These are phyloP conservation scores for Platichthys stellatus DNA, from an alignment of 2,113 vertebrate genomes.

Conservation along the genomic window DNA sequence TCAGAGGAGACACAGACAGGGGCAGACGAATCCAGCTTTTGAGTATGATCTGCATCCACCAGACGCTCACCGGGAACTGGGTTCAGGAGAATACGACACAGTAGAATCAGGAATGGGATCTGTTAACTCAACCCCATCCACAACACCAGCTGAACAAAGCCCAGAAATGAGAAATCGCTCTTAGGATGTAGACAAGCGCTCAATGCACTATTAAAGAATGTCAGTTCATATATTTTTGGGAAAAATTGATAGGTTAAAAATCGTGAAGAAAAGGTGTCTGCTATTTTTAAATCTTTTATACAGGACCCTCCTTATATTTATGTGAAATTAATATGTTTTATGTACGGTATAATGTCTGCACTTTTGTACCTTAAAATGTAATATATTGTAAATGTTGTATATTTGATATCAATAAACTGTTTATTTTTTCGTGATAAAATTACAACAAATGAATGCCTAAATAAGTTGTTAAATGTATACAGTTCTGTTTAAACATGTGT, in stretches of 20 bases:
- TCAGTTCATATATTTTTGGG: background rate
- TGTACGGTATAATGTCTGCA: background rate
- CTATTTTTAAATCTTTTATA: background rate
- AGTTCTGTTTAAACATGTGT: conserved; percentile 4
- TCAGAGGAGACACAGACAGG: conserved; percentile 75
- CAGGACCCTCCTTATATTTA: background rate
- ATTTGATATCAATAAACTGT: background rate
- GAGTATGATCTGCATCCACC: conserved; percentile 60
- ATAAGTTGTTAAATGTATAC: background rate
- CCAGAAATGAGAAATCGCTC: conserved; percentile 16
- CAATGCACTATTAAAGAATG: background rate
- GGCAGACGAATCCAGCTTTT: conserved; percentile 75
- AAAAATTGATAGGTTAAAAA: background rate
- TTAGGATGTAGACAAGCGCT: background rate
- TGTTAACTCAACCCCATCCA: conserved; percentile 9
- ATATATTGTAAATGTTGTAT: background rate
- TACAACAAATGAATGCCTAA: background rate
- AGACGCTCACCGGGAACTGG: conserved; percentile 8
- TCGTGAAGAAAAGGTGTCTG: background rate
- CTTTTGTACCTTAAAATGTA: background rate
- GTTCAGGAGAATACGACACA: background rate
- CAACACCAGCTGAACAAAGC: conserved; percentile 14
- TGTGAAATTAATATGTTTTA: background rate
- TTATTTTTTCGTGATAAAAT: background rate
- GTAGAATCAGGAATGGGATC: conserved; percentile 19